Base-by-base conservation (phyloP, 2,113 vertebrate genomes). In the Aleadryas rufinucha region DNA sequence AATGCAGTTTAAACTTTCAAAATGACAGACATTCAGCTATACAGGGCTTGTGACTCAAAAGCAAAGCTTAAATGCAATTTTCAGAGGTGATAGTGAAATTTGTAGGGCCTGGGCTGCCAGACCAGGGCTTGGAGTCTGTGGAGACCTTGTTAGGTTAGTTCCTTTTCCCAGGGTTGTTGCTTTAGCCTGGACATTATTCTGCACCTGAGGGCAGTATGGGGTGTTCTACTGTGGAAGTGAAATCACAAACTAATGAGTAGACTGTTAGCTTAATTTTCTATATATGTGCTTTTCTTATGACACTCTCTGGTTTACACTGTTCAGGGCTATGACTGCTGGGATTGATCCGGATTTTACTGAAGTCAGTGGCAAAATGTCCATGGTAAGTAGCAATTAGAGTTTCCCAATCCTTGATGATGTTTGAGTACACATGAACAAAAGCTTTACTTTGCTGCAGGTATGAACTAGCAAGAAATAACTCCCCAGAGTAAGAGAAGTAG, bases 381-480 rank as follows among this genome's bases (percentile, higher is more conserved):
- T 5, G 3, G 15, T 69, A 42, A 57, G 50, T 47, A 68, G n/a
- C 11, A 77, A 24, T 26, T 15, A 59, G 44, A 69, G 18, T 69
- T 75, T 84, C 44, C 23, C n/a, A 3, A 3, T 63, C n/a, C 49
- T 57, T 87, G 35, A 45, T 33, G 47, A 11, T 26, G 8, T 83
- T 39, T 16, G 76, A 69, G 44, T 53, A 45, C 35, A 11, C 6
- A 30, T 4, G 41, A 94, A 64, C 66, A 76, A 91, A 87, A 93
- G 21, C 50, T 72, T 33, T 78, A 33, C 49, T 91, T 85, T 93
- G 53, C 87, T 95, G 63, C 95, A 93, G 81, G 91, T 96, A 83
- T n/a, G 76, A 96, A 96, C 84, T 93, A 91, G 84, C 70, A 96
- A 68, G 66, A 69, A 47, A 69, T 77, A 76, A 80, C 31, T 81